These are phyloP conservation scores for Eucera pruinosa DNA, from an alignment of 2,888 invertebrate genomes.

Conservation along the genomic window DNA sequence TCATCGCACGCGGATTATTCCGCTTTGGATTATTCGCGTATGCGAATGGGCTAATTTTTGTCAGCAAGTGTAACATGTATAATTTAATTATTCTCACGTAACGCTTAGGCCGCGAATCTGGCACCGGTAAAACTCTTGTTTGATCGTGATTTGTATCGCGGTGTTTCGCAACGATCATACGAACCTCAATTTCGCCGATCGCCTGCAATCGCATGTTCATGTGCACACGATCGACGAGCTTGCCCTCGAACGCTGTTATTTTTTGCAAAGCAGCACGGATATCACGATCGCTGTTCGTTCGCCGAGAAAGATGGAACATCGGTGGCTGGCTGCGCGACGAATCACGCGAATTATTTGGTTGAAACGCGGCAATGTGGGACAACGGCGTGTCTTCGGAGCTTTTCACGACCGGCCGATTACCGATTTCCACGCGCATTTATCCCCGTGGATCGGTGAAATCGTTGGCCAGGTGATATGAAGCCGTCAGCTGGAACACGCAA, in stretches of 20 bases:
- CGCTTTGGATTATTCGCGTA: no score
- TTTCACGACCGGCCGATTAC: conserved; percentile 57
- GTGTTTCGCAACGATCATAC: conserved; percentile 9
- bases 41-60: no score
- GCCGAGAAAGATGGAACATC: background rate
- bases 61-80: background rate
- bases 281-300: background rate
- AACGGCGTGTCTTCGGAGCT: conserved; percentile 21
- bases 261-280: conserved; percentile 24
- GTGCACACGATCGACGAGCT: conserved; percentile 7
- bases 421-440: conserved; percentile 65
- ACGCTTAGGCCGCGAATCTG: conserved; percentile 7
- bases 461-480: conserved; percentile 44
- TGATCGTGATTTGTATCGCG: conserved; percentile 22
- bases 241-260: conserved; percentile 40
- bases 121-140: conserved; percentile 1
- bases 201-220: background rate
- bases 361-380: conserved; percentile 43
- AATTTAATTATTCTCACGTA: conserved; percentile 53
- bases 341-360: conserved; percentile 41
- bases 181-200: background rate
- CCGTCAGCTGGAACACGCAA: conserved; percentile 35
- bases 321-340: conserved; percentile 16
- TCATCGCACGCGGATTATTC: no score
- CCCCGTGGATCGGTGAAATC: conserved; percentile 47